These are phyloP conservation scores for Watsonalla binaria DNA, from an alignment of 2,888 invertebrate species.

Conservation along the genomic window DNA sequence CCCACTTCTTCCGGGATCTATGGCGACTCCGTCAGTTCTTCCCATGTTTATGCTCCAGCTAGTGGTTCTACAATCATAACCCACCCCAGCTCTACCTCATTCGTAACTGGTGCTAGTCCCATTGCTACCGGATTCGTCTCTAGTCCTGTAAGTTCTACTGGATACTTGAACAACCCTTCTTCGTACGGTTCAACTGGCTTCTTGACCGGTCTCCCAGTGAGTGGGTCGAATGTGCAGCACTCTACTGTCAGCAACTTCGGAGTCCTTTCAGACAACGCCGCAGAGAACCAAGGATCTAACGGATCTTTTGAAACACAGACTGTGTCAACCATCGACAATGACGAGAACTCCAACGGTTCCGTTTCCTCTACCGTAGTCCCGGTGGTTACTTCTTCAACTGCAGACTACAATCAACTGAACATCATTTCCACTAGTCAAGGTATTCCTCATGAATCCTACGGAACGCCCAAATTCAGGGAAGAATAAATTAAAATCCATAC, in stretches of 20 bases:
- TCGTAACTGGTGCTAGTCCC: not conserved
- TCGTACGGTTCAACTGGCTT: conserved; percentile 4
- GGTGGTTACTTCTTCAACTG: conserved; percentile 20
- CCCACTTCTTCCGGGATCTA: not conserved
- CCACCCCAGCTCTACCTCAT: not conserved
- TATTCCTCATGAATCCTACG: conserved; percentile 64
- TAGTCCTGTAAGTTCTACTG: not conserved
- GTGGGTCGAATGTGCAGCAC: not conserved
- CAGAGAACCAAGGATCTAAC: not conserved
- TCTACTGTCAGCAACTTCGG: not conserved
- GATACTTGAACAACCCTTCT: not conserved
- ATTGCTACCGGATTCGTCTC: not conserved
- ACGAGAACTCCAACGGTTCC: conserved; percentile 13
- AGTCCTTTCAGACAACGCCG: not conserved
- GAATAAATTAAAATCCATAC: conserved; percentile 17
- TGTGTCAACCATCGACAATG: conserved; percentile 3
- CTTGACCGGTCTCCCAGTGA: not conserved
- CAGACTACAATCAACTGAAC: conserved; percentile 30
- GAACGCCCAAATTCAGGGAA: conserved; percentile 56
- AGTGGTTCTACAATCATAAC: not conserved
- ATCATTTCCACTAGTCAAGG: conserved; percentile 62
- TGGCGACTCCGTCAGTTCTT: not conserved
- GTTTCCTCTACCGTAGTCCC: conserved; percentile 17
- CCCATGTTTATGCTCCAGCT: not conserved
- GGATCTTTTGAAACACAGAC: conserved; percentile 5